These are phyloP conservation scores for Styela clava DNA, from an alignment of 23 tunicate species.

Conservation along the genomic window DNA sequence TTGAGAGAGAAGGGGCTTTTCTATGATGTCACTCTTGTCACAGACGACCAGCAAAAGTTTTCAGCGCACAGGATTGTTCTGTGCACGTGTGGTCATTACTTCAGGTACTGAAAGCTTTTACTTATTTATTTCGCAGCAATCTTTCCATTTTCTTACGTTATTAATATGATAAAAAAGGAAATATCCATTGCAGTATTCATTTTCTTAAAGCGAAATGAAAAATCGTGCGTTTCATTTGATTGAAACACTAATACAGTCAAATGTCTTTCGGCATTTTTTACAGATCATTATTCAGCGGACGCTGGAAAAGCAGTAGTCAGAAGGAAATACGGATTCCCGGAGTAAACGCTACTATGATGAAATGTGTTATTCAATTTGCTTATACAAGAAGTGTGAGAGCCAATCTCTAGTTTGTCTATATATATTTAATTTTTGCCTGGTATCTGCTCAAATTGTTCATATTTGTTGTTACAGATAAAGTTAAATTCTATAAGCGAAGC, in stretches of 20 bases:
- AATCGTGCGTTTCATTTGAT: too few species aligned
- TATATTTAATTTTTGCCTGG: neutral
- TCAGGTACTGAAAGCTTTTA: conserved; percentile 42
- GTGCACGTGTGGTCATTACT: conserved; percentile 77
- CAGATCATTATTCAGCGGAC: conserved; percentile 84
- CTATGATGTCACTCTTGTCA: conserved; percentile 58
- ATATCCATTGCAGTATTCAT: too few species aligned
- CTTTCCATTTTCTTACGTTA: neutral
- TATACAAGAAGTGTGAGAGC: conserved; percentile 58
- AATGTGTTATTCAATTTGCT: conserved; percentile 55
- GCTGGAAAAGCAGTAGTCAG: conserved; percentile 62
- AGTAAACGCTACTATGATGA: conserved; percentile 38
- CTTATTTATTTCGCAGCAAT: neutral
- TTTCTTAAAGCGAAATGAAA: too few species aligned
- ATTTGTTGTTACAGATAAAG: conserved; percentile 29
- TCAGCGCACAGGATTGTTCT: conserved; percentile 77
- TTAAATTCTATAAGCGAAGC: conserved; percentile 44
- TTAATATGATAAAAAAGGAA: neutral
- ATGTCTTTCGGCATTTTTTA: too few species aligned
- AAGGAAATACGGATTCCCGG: conserved; percentile 63
- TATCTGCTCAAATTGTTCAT: too few species aligned
- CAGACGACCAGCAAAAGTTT: conserved; percentile 42
- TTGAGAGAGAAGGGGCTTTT: conserved; percentile 50
- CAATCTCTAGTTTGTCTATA: neutral
- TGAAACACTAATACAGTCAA: too few species aligned